Conservation (phyloP, 2,888 invertebrate species). For the Orchesella flavescens region DNA sequence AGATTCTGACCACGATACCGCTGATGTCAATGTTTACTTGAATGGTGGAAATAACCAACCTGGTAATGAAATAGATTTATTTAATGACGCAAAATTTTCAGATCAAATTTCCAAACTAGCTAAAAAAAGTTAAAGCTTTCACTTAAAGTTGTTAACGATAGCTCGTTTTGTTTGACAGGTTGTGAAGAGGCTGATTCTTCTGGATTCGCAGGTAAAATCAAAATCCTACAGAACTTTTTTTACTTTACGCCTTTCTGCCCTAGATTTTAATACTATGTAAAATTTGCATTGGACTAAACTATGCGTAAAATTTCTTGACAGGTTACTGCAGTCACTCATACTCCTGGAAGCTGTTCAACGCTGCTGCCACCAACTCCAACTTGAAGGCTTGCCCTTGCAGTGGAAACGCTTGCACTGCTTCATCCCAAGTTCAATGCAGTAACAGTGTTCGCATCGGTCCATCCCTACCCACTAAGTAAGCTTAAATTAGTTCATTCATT, state of each 20-base stretch:
- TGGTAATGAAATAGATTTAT: slow-evolving; percentile 8
- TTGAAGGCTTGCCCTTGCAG: slow-evolving; percentile 62
- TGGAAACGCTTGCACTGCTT: slow-evolving; percentile 49
- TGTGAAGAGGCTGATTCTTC: slow-evolving; percentile 56
- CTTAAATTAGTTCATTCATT: neutral
- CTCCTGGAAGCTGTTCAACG: slow-evolving; percentile 53
- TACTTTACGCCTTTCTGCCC: neutral
- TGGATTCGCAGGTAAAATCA: slow-evolving; percentile 41
- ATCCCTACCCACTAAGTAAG: slow-evolving; percentile 38
- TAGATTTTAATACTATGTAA: neutral
- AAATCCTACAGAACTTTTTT: neutral
- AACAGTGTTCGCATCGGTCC: slow-evolving; percentile 52
- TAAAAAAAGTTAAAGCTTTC: no score
- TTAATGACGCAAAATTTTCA: no score
- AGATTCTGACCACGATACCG: slow-evolving; percentile 56
- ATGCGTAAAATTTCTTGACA: slow-evolving; percentile 7
- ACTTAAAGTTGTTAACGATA: no score
- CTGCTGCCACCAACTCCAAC: neutral
- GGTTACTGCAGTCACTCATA: slow-evolving; percentile 67
- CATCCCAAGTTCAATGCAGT: slow-evolving; percentile 45
- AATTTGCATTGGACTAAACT: neutral
- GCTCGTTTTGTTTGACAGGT: neutral
- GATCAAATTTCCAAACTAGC: no score
- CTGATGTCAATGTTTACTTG: slow-evolving; percentile 59
- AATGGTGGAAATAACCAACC: slow-evolving; percentile 67